Evolutionary conservation across 2,113 vertebrate genomes (phyloP).

Genomic region (Acanthisitta chloris): DNA sequence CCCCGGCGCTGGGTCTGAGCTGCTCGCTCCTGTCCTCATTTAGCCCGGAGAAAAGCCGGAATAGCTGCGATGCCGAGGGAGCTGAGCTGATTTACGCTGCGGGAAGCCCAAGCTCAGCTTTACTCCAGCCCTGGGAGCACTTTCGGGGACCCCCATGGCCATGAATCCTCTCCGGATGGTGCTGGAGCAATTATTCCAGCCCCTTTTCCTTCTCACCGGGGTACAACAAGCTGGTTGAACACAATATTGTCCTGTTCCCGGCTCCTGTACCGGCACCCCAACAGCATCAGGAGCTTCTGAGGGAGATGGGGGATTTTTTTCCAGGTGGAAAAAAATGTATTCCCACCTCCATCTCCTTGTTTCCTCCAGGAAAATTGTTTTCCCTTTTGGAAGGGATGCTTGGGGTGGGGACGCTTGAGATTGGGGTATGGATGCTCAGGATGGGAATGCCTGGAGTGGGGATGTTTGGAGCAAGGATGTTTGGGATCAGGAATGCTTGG

Average conservation of each 20-base stretch:
- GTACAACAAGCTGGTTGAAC: fast-evolving
- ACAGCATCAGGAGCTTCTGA: fast-evolving
- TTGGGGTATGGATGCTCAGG: background rate
- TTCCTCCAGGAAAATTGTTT: background rate
- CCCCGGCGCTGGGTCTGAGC: conserved; percentile 37
- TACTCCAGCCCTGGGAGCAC: fast-evolving
- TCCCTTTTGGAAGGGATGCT: background rate
- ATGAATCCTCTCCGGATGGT: fast-evolving
- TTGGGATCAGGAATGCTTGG: background rate
- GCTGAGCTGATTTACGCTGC: background rate
- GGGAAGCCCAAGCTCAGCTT: background rate
- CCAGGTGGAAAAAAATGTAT: background rate
- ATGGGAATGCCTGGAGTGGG: background rate
- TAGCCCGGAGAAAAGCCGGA: conserved; percentile 39
- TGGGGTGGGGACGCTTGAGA: background rate
- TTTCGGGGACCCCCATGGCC: fast-evolving
- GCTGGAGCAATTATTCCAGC: background rate
- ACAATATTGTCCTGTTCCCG: fast-evolving
- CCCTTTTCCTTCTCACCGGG: background rate
- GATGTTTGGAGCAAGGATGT: fast-evolving
- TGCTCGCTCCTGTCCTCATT: conserved; percentile 55
- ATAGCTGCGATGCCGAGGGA: background rate
- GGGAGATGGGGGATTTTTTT: background rate
- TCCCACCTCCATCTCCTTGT: background rate
- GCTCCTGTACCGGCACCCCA: fast-evolving